Evolutionary conservation across 1,140 invertebrate genomes (phyloP).

Genomic region (Amphibalanus amphitrite): DNA sequence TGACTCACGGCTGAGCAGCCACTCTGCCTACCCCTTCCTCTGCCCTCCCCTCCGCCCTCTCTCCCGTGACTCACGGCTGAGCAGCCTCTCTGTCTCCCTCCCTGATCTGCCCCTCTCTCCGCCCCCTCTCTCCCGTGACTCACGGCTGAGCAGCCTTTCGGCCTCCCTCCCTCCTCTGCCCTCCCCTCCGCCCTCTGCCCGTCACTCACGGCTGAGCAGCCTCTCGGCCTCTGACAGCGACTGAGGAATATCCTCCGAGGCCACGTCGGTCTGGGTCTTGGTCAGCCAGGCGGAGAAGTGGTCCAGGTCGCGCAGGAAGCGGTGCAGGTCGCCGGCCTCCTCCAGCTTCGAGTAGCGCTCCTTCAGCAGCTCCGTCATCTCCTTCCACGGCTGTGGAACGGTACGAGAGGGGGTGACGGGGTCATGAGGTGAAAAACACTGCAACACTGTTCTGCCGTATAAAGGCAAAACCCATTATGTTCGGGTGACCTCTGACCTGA

Average conservation of each 20-base stretch:
- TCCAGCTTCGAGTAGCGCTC: slow-evolving; percentile 94
- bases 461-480: no score
- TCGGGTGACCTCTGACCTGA: no score
- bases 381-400: slow-evolving; percentile 48
- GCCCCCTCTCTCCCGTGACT: no score
- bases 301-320: slow-evolving; percentile 95
- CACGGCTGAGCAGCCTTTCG: slow-evolving; percentile 77
- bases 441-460: no score
- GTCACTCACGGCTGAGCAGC: slow-evolving; percentile 58
- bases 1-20: no score
- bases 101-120: no score
- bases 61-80: slow-evolving; percentile 59
- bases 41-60: no score
- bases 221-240: slow-evolving; percentile 92
- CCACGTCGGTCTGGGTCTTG: slow-evolving; percentile 92
- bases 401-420: no score
- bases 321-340: slow-evolving; percentile 93
- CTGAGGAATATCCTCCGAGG: slow-evolving; percentile 94
- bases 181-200: no score
- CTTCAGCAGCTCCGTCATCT: slow-evolving; percentile 90
- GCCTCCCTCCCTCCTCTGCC: no score
- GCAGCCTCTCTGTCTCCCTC: slow-evolving; percentile 88
- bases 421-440: no score
- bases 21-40: no score
- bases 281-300: slow-evolving; percentile 99